Base-by-base conservation (phyloP, 2,797 vertebrate species). In the Poeciliopsis paucimaculata region DNA sequence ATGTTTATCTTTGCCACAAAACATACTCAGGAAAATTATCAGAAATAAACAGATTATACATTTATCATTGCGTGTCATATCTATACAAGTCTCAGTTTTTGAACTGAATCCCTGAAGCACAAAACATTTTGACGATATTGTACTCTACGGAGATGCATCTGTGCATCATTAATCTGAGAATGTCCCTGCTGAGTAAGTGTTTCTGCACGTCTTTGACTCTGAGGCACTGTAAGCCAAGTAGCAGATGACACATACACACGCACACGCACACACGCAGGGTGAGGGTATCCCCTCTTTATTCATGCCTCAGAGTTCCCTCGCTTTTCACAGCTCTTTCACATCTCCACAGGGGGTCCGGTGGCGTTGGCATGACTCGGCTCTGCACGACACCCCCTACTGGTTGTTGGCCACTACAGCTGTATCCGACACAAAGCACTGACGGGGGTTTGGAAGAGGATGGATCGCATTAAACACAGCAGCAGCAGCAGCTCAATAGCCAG, bases 301-400 rank as follows among this genome's bases (percentile, higher is more conserved):
- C 92, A 85, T 77, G 79, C 87, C 87, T 91, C 84, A 76, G 84
- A 90, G 91, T 92, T 94, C 85, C 91, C 90, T 93, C 72, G 53
- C 90, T 91, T 88, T 90, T 90, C 89, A 90, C 90, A 90, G 92
- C 89, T 87, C 85, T 87, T 93, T 94, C 88, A 89, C 88, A 93
- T 94, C 94, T 90, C 93, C 84, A 85, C 94, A 92, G 94, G 94
- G 92, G 94, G 92, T 91, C 89, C 13, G 5, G 39, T 11, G 78
- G 64, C 84, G 55, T 89, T 77, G 76, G 89, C 87, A 77, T 6
- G 73, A 16, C 88, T 83, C 12, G 31, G 31, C 87, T 86, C 84
- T 34, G 80, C 73, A 82, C 84, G 77, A 82, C 90, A 82, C 91
- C 79, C 93, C 91, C 93, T 93, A 90, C 92, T 88, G 94, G 93